Base-by-base conservation (phyloP, 1,140 invertebrate genomes). In the Zaprionus ornatus region DNA sequence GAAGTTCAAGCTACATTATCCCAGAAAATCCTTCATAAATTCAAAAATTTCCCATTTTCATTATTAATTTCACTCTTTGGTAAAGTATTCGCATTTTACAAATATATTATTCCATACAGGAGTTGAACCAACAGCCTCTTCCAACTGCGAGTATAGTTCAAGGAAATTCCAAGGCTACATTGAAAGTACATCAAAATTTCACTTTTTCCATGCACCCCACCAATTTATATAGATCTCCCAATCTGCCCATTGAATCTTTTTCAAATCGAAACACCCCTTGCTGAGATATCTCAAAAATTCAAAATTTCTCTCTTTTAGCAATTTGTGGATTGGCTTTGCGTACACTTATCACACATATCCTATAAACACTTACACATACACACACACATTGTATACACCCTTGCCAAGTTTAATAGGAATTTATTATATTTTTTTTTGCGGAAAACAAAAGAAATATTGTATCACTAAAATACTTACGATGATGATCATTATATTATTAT, bases 271-370 rank as follows among this genome's bases (percentile, higher is more conserved):
- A n/a, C 37, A 40, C 37, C 37, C 37, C 37, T 40, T 40, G 37
- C 37, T 6, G 10, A 19, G 10, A 19, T 19, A 48, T 19, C 9
- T 48, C 17, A 3, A 48, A 19, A 17, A 17, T 21, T 2, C 9
- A 3, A 48, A 21, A 7, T 19, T 10, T 12, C 9, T 9, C 37
- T 15, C 13, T 13, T 10, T 50, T 50, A 0, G 19, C 19, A 21
- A 3, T 50, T 50, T 50, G 45, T 50, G 45, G 12, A 50, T 50
- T 50, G 45, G 45, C 45, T 50, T 50, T 50, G 45, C 45, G 45
- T 50, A 74, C 29, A 55, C 52, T 32, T n/a, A 57, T 59, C 19
- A 75, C 73, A 75, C 73, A 75, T 75, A 75, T 75, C 73, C 73
- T 64, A 61, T 15, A 63, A 25, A 52, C 73, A 70, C n/a, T n/a